phyloP scores from a whole-genome alignment of 2,797 vertebrate species.

The Clamator glandarius region DNA sequence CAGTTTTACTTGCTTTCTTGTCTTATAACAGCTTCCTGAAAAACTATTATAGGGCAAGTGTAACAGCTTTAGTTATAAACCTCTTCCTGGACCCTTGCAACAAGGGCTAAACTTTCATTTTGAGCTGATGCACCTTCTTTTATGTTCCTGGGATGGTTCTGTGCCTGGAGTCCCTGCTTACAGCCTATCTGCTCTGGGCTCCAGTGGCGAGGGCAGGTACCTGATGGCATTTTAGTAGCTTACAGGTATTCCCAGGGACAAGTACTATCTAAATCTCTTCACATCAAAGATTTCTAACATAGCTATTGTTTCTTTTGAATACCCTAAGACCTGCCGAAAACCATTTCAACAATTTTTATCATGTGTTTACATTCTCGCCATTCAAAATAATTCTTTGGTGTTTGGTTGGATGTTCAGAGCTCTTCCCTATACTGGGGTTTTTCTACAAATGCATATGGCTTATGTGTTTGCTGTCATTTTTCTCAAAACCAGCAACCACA shows the following conservation, averaged over 20 bases:
- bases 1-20: not conserved
- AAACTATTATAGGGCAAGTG: not conserved
- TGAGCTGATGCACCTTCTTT: not conserved
- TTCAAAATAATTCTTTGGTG: not conserved
- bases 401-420: not conserved
- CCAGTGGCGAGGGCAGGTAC: not conserved
- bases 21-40: not conserved
- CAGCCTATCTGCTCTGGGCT: not conserved
- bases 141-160: not conserved
- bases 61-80: not conserved
- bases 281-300: not conserved
- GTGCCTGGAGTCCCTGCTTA: rapidly evolving
- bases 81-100: not conserved
- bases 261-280: not conserved
- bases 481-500: not conserved
- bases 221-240: not conserved
- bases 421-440: not conserved
- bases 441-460: not conserved
- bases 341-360: not conserved
- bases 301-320: not conserved
- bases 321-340: not conserved
- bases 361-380: not conserved
- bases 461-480: not conserved
- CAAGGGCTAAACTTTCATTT: not conserved
- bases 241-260: not conserved